Evolutionary conservation across 2,797 vertebrate genomes (phyloP).

Genomic region (Sitta carolinensis): DNA sequence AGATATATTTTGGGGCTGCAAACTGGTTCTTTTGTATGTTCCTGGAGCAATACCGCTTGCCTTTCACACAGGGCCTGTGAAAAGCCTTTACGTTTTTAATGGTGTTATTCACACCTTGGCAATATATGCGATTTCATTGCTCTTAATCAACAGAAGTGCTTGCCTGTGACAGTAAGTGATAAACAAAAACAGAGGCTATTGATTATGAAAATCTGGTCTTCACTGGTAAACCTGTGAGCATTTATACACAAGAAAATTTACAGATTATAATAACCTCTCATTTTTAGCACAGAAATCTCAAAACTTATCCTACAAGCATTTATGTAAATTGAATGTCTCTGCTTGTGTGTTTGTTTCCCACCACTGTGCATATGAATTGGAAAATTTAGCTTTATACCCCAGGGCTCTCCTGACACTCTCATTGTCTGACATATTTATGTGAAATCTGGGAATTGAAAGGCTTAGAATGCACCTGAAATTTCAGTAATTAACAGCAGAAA

Average conservation of each 20-base stretch:
- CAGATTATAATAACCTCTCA: neutral
- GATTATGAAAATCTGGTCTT: conserved; percentile 23
- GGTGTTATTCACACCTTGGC: neutral
- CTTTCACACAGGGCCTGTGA: neutral
- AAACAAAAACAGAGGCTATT: conserved; percentile 7
- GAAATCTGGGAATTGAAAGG: neutral
- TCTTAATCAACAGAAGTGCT: conserved; percentile 16
- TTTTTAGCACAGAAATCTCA: conserved; percentile 5
- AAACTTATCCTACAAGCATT: neutral
- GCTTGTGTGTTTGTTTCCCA: neutral
- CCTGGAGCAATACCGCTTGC: neutral
- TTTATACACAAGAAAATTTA: neutral
- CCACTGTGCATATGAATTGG: neutral
- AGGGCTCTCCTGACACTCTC: neutral
- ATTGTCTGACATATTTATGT: neutral
- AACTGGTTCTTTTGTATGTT: neutral
- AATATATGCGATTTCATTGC: neutral
- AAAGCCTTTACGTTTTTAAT: neutral
- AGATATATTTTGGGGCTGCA: neutral
- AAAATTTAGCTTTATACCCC: neutral
- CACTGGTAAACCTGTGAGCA: neutral
- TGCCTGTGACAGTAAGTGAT: conserved; percentile 20
- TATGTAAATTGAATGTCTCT: conserved; percentile 23
- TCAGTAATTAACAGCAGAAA: conserved; percentile 31
- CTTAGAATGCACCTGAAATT: conserved; percentile 17